Conservation (phyloP, 2,888 invertebrate genomes). For the Drosophila sordidula region DNA sequence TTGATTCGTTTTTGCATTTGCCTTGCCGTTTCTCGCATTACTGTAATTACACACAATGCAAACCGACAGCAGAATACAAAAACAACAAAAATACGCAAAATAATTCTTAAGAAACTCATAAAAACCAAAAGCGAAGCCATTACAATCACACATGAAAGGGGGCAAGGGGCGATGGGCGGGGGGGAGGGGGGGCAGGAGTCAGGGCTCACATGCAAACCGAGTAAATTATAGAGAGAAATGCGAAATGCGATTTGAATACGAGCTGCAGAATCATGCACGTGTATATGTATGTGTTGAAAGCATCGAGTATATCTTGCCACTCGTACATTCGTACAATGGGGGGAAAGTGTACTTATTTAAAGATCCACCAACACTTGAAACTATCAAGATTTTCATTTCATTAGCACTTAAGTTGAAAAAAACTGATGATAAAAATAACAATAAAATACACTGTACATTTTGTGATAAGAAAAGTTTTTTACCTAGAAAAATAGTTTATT, state of each 20-base stretch:
- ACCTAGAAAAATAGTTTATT: too few relatives aligned
- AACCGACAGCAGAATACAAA: conserved; percentile 24
- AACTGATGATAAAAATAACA: too few relatives aligned
- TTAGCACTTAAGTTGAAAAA: too few relatives aligned
- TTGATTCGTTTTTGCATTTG: conserved; percentile 60
- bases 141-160: conserved; percentile 68
- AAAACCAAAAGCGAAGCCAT: conserved; percentile 73
- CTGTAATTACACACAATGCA: conserved; percentile 82
- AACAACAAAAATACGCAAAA: conserved; percentile 37
- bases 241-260: conserved; percentile 67
- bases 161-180: neutral
- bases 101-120: conserved; percentile 74
- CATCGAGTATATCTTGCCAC: neutral
- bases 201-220: conserved; percentile 41
- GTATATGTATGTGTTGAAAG: conserved; percentile 1
- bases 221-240: conserved; percentile 54
- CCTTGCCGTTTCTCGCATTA: conserved; percentile 65
- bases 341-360: too few relatives aligned
- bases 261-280: conserved; percentile 23
- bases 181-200: neutral
- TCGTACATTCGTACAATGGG: neutral
- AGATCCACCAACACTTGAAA: neutral
- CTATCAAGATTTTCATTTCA: too few relatives aligned
- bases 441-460: too few relatives aligned
- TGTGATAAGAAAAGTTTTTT: too few relatives aligned